Evolutionary conservation across 2,797 vertebrate species (phyloP).

Genomic region (Sebastes alutus): DNA sequence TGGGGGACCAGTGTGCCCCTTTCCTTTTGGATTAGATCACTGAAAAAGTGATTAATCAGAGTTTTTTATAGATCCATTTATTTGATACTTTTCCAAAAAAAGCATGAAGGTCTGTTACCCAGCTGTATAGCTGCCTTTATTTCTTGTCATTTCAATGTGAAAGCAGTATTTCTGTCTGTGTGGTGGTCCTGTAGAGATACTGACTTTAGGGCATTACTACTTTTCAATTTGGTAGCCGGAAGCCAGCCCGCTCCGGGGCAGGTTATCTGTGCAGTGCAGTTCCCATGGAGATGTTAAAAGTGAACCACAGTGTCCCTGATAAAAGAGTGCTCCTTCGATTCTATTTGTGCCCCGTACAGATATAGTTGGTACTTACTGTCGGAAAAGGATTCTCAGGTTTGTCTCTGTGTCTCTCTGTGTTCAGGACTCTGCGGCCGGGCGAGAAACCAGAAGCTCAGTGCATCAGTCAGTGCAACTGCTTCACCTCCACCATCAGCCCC

Average conservation of each 20-base stretch:
- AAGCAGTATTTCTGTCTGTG: neutral
- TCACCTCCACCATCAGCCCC: slow-evolving; percentile 94
- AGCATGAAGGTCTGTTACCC: neutral
- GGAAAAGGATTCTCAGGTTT: neutral
- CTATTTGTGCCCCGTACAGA: neutral
- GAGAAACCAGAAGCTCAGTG: slow-evolving; percentile 89
- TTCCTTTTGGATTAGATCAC: neutral
- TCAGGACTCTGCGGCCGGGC: slow-evolving; percentile 78
- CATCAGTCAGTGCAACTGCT: slow-evolving; percentile 94
- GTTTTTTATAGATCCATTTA: neutral
- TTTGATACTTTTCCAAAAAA: neutral
- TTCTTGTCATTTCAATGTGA: neutral
- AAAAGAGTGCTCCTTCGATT: slow-evolving; percentile 15
- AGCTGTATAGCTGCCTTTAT: neutral
- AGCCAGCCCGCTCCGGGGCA: slow-evolving; percentile 5
- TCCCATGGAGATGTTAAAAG: slow-evolving; percentile 63
- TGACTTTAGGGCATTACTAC: neutral
- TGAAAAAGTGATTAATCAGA: neutral
- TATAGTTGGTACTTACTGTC: neutral
- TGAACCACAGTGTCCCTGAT: slow-evolving; percentile 1
- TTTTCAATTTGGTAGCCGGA: neutral
- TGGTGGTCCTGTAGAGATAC: neutral
- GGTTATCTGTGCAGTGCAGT: slow-evolving; percentile 8
- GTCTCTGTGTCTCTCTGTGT: slow-evolving; percentile 38
- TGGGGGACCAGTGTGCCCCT: neutral